A percentile compares a stretch with the other conserved stretches of the same genome.
Evolutionary conservation across 2,113 vertebrate genomes (phyloP).

Genomic region (Xenus cinereus): DNA sequence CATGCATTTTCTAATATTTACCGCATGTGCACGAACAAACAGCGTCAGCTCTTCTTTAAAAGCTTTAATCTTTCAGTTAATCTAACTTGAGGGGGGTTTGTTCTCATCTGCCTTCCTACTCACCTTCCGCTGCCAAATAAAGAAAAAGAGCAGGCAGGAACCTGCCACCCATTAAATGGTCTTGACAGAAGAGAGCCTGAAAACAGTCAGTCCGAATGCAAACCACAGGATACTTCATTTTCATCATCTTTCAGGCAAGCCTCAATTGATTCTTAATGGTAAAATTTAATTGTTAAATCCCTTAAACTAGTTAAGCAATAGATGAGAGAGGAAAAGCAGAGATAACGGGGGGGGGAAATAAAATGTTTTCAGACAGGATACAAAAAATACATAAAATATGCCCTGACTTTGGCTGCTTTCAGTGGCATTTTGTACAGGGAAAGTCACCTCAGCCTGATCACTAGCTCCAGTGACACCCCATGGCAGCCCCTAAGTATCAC

Average conservation of each 20-base stretch:
- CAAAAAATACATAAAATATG: background rate
- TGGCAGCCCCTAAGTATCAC: background rate
- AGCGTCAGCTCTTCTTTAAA: background rate
- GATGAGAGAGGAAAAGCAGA: background rate
- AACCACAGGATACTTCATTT: background rate
- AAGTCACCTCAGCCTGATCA: background rate
- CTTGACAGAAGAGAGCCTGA: background rate
- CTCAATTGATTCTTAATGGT: background rate
- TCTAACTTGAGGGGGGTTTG: background rate
- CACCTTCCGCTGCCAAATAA: background rate
- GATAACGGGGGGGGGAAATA: fast-evolving
- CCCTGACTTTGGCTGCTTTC: background rate
- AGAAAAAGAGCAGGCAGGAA: background rate
- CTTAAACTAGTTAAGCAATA: background rate
- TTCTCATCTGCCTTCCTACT: background rate
- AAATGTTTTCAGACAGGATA: background rate
- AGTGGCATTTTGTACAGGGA: background rate
- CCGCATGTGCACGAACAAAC: fast-evolving
- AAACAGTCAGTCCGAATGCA: background rate
- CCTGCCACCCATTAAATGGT: background rate
- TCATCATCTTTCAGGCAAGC: background rate
- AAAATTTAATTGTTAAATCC: background rate
- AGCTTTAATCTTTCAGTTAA: background rate
- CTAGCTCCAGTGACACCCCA: background rate
- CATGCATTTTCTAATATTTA: background rate